These are phyloP conservation scores for Tinea trinotella DNA, from an alignment of 2,888 invertebrate species.

Conservation along the genomic window DNA sequence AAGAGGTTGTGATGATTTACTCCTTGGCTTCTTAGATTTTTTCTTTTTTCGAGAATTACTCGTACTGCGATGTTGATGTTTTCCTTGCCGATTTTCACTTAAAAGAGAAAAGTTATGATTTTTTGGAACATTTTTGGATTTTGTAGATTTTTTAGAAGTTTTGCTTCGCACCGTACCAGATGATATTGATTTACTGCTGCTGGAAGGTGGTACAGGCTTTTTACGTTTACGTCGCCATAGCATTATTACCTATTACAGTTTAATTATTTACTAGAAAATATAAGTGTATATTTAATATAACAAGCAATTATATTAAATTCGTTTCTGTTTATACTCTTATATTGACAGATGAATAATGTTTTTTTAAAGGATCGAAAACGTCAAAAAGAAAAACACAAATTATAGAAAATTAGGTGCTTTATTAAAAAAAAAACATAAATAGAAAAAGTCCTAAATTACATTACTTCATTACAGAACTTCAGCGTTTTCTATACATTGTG, in stretches of 20 bases:
- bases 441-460: too few relatives aligned
- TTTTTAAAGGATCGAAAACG: too few relatives aligned
- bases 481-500: slow-evolving; percentile 46
- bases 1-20: background rate
- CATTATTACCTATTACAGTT: too few relatives aligned
- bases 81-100: background rate
- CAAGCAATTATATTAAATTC: too few relatives aligned
- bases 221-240: background rate
- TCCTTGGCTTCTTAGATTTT: background rate
- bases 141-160: slow-evolving; percentile 22
- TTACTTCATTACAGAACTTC: background rate
- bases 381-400: too few relatives aligned
- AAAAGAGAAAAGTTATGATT: background rate
- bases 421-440: too few relatives aligned
- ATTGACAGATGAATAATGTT: too few relatives aligned
- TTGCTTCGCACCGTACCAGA: slow-evolving; percentile 39
- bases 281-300: too few relatives aligned
- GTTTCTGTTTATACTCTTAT: too few relatives aligned
- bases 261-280: too few relatives aligned
- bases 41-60: background rate
- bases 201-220: background rate
- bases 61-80: background rate
- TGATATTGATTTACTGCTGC: slow-evolving; percentile 24
- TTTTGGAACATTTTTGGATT: background rate
- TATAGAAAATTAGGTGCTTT: too few relatives aligned